Evolutionary conservation across 2,113 vertebrate genomes (phyloP), one percentile per base, ranked within the genome.

Genomic region (Balaenoptera acutorostrata): DNA sequence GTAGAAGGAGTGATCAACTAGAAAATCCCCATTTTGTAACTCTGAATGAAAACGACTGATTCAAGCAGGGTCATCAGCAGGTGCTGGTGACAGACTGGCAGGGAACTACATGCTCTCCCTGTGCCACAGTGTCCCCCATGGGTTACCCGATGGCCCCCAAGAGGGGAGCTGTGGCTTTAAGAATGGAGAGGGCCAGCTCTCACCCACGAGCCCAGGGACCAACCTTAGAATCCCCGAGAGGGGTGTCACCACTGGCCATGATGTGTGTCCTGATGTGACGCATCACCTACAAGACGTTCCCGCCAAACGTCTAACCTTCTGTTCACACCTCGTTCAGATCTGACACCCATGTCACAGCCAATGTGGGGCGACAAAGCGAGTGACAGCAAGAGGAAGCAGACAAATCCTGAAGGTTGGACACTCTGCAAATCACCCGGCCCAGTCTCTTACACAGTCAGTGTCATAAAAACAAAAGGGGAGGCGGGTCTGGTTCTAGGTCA

Each of bases 381-480:
- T 31, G 12, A 23, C 23, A 0, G 41, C 61, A 4, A 3, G 15
- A n/a, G 55, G 57, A 55, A 3, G 1, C 15, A 18, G 46, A 41
- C 33, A 29, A 6, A 6, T 4, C 44, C 74, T 0, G 4, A 17
- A 14, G 57, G 55, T 11, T 6, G 21, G 84, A 23, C 31, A 6
- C 66, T 3, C 17, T 0, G 0, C 2, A 17, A 3, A 39, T 6
- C 52, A 9, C 21, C 15, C 0, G 0, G 18, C 27, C 66, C 10
- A 0, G 57, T 5, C 84, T 18, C 68, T 39, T 11, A 68, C 46
- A 41, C 6, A 25, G n/a, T 9, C 69, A 18, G 1, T 1, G 33
- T 21, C 52, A 8, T 2, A 9, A 20, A 46, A 39, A 23, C 33
- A 7, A n/a, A 36, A 17, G n/a, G 3, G 27, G 18, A 39, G 18